Evolutionary conservation across 2,888 invertebrate species (phyloP), one percentile per base, ranked within the genome.

Genomic region (Tholera decimalis): DNA sequence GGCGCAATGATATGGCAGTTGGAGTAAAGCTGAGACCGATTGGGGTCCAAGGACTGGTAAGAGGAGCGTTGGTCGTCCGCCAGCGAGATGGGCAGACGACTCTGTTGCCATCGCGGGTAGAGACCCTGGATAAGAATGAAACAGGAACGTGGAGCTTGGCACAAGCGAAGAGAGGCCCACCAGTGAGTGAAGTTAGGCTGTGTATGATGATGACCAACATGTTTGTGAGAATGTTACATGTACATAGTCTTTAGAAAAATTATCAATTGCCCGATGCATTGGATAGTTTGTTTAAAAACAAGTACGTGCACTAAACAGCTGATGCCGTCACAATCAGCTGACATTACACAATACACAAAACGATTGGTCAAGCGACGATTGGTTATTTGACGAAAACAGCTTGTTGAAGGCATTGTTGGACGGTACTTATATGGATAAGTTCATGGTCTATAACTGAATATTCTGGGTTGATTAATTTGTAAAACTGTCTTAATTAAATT

Each of bases 291-390:
- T n/a, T 43, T 22, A 11, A 22, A 37, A 30, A 24, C 13, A 9
- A 33, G 7, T 44, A 67, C 65, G 43, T 64, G 51, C 47, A 37
- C 0, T 6, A 3, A 30, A 26, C 69, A 61, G 61, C 61, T 56
- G 76, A 70, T 43, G 28, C 30, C 18, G 33, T 8, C 39, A 49
- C 28, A 61, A 71, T 54, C 76, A 73, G 43, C 63, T 77, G 72
- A 20, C 60, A 43, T 30, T 50, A 39, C 70, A 59, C 69, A 44
- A 18, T n/a, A 9, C 11, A 46, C 15, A 28, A 53, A 41, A n/a
- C 60, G 68, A 74, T 70, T 58, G 22, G 35, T 41, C 41, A 55
- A 53, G 39, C 60, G n/a, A n/a, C n/a, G n/a, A n/a, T n/a, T n/a
- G n/a, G 51, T 9, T 46, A 18, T 69, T 50, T 24, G 54, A 54